phyloP scores from a whole-genome alignment of 1,140 invertebrate genomes.

The Hylaeus volcanicus region DNA sequence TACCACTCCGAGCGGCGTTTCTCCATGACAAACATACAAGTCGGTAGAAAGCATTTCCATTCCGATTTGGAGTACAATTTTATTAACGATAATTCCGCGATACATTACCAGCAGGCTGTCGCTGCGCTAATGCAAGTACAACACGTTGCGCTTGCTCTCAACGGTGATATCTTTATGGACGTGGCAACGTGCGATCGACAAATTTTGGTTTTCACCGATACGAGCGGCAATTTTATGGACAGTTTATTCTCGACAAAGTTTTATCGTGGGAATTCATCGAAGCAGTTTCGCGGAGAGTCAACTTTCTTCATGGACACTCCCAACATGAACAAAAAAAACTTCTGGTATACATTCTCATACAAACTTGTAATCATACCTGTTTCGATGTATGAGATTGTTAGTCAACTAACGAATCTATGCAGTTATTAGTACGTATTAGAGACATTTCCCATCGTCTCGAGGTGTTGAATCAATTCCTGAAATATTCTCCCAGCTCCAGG shows the following conservation, averaged over 20 bases:
- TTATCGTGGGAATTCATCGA: background rate
- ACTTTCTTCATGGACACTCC: background rate
- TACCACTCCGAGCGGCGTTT: background rate
- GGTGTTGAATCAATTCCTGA: too few relatives aligned
- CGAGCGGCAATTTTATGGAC: background rate
- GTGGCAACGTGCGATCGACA: background rate
- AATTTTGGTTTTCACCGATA: conserved; percentile 14
- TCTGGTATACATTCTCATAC: background rate
- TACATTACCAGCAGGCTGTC: background rate
- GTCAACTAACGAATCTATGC: too few relatives aligned
- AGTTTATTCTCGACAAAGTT: background rate
- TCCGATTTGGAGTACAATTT: conserved; percentile 1
- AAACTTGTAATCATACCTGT: too few relatives aligned
- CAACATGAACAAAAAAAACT: background rate
- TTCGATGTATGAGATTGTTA: too few relatives aligned
- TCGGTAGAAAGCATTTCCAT: background rate
- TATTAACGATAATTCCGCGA: conserved; percentile 17
- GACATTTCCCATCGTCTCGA: too few relatives aligned
- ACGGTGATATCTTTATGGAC: conserved; percentile 13
- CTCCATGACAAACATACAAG: background rate
- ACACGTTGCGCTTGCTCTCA: conserved; percentile 8
- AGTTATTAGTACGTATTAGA: too few relatives aligned
- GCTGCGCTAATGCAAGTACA: conserved; percentile 15
- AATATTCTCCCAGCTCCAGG: too few relatives aligned
- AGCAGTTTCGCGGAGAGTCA: background rate